A percentile compares a stretch with the other conserved stretches of the same genome.
phyloP scores from a whole-genome alignment of 1,140 invertebrate species.

The Microvelia longipes region DNA sequence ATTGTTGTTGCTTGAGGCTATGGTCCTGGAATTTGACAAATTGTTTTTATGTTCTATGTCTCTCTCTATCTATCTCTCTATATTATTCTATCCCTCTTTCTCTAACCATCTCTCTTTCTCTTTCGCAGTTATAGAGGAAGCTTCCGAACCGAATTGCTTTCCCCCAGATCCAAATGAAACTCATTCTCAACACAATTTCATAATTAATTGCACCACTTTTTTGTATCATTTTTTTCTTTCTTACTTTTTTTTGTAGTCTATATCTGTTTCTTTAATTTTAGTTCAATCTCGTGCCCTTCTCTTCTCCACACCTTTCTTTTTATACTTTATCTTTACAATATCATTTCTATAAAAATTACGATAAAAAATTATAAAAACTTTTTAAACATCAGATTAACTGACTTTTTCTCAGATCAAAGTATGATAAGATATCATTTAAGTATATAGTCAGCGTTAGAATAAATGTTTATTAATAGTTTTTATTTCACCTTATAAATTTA shows the following conservation, averaged over 20 bases:
- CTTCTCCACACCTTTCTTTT: neutral
- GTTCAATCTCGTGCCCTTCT: neutral
- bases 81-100: too few species aligned
- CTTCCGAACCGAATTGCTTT: neutral
- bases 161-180: neutral
- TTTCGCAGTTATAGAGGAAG: neutral
- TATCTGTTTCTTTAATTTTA: neutral
- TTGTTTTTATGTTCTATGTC: neutral
- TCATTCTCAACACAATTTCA: neutral
- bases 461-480: too few species aligned
- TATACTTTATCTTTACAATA: too few species aligned
- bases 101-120: too few species aligned
- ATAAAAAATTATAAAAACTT: too few species aligned
- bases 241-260: neutral
- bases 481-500: too few species aligned
- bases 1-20: neutral
- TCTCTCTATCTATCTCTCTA: too few species aligned
- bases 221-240: neutral
- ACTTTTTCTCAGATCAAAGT: too few species aligned
- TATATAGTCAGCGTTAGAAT: too few species aligned
- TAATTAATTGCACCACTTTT: neutral
- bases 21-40: neutral
- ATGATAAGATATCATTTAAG: too few species aligned
- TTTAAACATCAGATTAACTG: too few species aligned
- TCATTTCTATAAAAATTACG: too few species aligned